phyloP scores from a whole-genome alignment of 2,113 vertebrate species.

The Tupaia chinensis region DNA sequence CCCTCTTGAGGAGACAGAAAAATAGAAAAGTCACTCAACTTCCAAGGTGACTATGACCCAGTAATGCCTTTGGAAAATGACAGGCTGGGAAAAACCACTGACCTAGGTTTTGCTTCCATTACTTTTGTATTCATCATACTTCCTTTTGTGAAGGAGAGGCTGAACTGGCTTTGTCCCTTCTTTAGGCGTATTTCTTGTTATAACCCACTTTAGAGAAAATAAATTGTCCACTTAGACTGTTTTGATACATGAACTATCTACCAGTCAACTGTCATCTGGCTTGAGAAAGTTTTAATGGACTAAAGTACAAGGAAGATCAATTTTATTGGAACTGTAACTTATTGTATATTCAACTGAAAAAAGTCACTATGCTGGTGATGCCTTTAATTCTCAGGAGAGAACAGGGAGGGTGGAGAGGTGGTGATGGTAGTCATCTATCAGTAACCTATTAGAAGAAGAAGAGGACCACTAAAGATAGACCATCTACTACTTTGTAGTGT shows the following conservation, averaged over 20 bases:
- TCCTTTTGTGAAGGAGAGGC: background rate
- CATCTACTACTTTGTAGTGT: background rate
- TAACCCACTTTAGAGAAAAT: background rate
- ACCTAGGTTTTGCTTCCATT: background rate
- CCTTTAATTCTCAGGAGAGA: background rate
- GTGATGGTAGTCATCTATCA: background rate
- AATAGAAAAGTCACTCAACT: background rate
- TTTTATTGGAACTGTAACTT: slow-evolving; percentile 5
- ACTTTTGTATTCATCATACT: background rate
- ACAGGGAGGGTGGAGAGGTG: background rate
- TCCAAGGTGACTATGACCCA: background rate
- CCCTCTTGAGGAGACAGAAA: background rate
- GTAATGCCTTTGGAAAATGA: background rate
- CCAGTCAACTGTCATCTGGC: background rate
- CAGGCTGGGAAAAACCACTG: background rate
- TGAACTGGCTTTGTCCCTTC: background rate
- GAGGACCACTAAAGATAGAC: background rate
- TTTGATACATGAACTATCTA: background rate
- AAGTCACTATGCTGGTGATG: background rate
- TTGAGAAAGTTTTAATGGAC: background rate
- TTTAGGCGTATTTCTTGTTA: background rate
- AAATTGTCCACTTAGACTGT: background rate
- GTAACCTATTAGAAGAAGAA: background rate
- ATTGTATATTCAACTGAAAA: background rate
- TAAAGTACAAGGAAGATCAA: background rate